Evolutionary conservation across 2,797 vertebrate genomes (phyloP).

Genomic region (Ctenopoma multispine): DNA sequence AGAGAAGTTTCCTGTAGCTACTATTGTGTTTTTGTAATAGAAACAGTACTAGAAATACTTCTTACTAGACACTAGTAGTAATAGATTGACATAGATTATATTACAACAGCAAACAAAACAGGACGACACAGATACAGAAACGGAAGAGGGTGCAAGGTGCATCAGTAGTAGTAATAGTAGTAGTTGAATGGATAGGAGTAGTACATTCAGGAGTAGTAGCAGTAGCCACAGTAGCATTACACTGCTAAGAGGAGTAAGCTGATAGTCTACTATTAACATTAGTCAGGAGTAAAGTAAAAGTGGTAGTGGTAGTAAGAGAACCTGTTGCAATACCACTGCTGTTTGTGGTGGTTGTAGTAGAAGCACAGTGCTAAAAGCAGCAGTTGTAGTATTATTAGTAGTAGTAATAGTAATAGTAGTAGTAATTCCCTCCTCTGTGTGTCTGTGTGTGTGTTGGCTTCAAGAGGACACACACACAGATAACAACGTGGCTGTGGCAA

Average conservation of each 20-base stretch:
- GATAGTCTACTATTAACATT: not conserved
- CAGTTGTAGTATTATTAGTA: not conserved
- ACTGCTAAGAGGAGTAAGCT: not conserved
- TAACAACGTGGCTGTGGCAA: conserved; percentile 56
- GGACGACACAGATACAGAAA: too few relatives aligned
- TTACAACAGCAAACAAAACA: too few relatives aligned
- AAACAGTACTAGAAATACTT: not conserved
- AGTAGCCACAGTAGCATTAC: not conserved
- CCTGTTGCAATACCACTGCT: not conserved
- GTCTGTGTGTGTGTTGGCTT: conserved; percentile 5
- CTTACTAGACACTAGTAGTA: not conserved
- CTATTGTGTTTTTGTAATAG: too few relatives aligned
- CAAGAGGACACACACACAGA: not conserved
- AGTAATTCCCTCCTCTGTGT: too few relatives aligned
- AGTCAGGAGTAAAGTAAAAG: too few relatives aligned
- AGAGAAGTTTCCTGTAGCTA: not conserved
- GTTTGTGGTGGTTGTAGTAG: too few relatives aligned
- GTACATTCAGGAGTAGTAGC: not conserved
- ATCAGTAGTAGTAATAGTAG: not conserved
- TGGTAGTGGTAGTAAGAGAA: not conserved
- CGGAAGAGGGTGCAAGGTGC: too few relatives aligned
- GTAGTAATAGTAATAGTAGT: not conserved
- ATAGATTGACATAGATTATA: too few relatives aligned
- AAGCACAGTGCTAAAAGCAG: not conserved
- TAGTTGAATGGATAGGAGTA: not conserved